These are phyloP conservation scores for Drosophila triauraria DNA, from an alignment of 1,140 invertebrate species.

Conservation along the genomic window DNA sequence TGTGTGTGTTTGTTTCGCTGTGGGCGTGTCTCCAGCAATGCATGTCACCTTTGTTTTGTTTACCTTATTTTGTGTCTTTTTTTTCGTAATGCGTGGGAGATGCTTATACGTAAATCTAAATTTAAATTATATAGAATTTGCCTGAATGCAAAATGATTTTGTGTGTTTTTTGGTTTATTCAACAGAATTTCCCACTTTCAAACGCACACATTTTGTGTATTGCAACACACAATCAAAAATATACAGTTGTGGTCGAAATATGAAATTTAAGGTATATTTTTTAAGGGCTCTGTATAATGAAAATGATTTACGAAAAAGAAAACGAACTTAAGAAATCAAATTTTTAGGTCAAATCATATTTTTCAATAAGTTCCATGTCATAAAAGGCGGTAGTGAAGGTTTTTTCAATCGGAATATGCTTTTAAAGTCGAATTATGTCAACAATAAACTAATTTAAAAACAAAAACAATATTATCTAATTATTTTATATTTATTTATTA, in stretches of 20 bases:
- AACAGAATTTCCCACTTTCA: constrained; percentile 30
- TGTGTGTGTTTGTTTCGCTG: constrained; percentile 11
- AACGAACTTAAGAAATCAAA: too few species aligned
- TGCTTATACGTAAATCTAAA: constrained; percentile 7
- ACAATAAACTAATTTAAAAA: too few species aligned
- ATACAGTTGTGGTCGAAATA: constrained; percentile 1
- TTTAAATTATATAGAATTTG: constrained; percentile 42
- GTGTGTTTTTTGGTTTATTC: constrained; percentile 12
- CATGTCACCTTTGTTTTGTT: constrained; percentile 42
- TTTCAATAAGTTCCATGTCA: too few species aligned
- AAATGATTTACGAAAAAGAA: neutral
- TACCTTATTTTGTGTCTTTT: constrained; percentile 17
- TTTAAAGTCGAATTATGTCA: too few species aligned
- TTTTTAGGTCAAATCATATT: too few species aligned
- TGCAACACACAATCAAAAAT: constrained; percentile 23
- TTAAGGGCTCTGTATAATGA: neutral
- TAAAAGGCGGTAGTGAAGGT: too few species aligned
- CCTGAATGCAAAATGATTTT: constrained; percentile 18
- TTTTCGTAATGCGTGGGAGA: constrained; percentile 5
- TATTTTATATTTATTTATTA: too few species aligned
- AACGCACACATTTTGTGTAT: constrained; percentile 4
- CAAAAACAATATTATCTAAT: too few species aligned
- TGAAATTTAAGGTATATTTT: neutral
- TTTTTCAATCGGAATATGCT: too few species aligned
- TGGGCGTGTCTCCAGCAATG: constrained; percentile 53